Evolutionary conservation across 2,113 vertebrate genomes (phyloP).

Genomic region (Microcebus griseorufus): DNA sequence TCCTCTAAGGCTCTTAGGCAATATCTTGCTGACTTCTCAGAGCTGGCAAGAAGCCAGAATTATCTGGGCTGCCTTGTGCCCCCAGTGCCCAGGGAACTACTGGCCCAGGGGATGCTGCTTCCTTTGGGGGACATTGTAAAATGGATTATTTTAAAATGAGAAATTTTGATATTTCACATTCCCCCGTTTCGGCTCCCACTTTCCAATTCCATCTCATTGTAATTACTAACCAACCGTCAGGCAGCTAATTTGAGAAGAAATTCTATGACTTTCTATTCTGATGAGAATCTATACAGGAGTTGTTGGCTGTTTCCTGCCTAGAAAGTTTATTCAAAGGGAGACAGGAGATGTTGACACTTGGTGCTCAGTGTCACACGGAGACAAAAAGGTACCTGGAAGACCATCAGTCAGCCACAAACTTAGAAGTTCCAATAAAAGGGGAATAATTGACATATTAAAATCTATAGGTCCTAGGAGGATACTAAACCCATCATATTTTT

Average conservation of each 20-base stretch:
- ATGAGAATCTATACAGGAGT: not conserved
- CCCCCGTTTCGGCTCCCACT: not conserved
- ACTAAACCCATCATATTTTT: constrained; percentile 33
- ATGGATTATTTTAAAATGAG: not conserved
- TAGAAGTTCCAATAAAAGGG: not conserved
- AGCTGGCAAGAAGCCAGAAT: fast-evolving
- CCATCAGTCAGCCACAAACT: constrained; percentile 54
- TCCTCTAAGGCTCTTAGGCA: not conserved
- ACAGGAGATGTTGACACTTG: not conserved
- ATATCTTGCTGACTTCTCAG: not conserved
- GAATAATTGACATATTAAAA: constrained; percentile 35
- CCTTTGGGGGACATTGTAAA: not conserved
- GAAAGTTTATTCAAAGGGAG: not conserved
- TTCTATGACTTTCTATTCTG: not conserved
- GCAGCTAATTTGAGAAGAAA: not conserved
- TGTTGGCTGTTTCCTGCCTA: not conserved
- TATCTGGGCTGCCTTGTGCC: not conserved
- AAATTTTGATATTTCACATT: not conserved
- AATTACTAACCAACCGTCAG: not conserved
- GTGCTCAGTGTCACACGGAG: fast-evolving
- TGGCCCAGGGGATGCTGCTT: not conserved
- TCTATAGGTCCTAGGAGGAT: constrained; percentile 29
- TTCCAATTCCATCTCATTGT: not conserved
- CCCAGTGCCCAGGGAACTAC: not conserved
- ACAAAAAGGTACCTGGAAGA: not conserved